Conservation (phyloP, 2,888 invertebrate species). For the Diarsia rubi region DNA sequence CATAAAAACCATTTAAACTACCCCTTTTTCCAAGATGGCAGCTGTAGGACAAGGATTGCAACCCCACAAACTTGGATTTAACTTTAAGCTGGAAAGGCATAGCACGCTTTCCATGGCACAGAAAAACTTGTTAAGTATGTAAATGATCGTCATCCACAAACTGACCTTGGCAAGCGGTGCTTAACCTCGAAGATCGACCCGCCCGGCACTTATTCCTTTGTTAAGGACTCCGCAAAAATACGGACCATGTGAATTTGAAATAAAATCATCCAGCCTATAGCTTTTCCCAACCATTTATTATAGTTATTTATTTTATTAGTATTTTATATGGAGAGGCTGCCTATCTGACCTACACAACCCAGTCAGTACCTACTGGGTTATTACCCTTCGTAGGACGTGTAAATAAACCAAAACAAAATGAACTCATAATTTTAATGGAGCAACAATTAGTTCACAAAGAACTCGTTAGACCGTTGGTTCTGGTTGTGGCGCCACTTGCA, state of each 20-base stretch:
- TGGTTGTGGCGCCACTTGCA: conserved; percentile 89
- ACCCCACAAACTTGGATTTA: no score
- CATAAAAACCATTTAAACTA: no score
- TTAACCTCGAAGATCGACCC: background rate
- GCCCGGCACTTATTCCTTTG: background rate
- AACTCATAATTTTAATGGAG: conserved; percentile 1
- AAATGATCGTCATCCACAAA: background rate
- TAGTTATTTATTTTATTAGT: no score
- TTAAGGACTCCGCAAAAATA: background rate
- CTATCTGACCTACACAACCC: no score
- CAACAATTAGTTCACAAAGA: conserved; percentile 81
- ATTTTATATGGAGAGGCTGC: no score
- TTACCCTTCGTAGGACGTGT: no score
- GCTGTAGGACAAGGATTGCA: no score
- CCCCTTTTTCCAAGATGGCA: no score
- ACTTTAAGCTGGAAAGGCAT: no score
- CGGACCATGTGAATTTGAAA: background rate
- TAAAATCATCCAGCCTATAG: background rate
- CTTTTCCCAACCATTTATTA: no score
- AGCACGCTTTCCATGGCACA: background rate
- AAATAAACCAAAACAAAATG: background rate
- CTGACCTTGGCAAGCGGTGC: background rate
- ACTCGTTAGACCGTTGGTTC: conserved; percentile 87
- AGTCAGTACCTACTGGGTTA: no score
- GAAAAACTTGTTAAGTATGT: background rate